Evolutionary conservation across 2,113 vertebrate species (phyloP).

Genomic region (Erpornis zantholeuca): DNA sequence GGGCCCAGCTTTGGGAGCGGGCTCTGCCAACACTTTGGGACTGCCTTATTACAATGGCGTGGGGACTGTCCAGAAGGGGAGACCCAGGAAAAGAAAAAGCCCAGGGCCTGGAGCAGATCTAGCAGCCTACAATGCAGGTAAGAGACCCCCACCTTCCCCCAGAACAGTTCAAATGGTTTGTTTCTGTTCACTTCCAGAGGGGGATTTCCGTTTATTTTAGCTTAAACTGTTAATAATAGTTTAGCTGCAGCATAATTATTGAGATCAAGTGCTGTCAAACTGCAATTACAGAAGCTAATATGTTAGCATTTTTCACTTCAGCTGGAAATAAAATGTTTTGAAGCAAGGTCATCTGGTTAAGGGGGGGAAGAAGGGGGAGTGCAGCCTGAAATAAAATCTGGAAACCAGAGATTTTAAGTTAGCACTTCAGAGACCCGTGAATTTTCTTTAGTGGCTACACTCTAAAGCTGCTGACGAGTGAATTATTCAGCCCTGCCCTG

Average conservation of each 20-base stretch:
- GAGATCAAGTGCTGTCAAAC: constrained; percentile 70
- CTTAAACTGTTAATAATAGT: constrained; percentile 73
- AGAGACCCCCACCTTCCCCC: constrained; percentile 24
- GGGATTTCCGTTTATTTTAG: constrained; percentile 70
- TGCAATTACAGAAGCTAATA: constrained; percentile 70
- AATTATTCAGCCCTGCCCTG: neutral
- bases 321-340: constrained; percentile 71
- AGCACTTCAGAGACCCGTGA: constrained; percentile 60
- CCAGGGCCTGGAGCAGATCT: constrained; percentile 92
- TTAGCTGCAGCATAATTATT: constrained; percentile 72
- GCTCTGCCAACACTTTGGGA: constrained; percentile 87
- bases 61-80: constrained; percentile 95
- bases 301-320: constrained; percentile 71
- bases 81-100: constrained; percentile 95
- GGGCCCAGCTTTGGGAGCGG: constrained; percentile 80
- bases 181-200: constrained; percentile 60
- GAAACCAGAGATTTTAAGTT: constrained; percentile 64
- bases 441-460: constrained; percentile 26
- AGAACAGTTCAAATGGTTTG: neutral
- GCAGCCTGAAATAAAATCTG: constrained; percentile 66
- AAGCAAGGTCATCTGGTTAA: constrained; percentile 67
- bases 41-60: constrained; percentile 98
- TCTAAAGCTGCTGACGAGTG: neutral
- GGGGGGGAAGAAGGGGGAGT: constrained; percentile 34
- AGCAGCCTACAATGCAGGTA: constrained; percentile 97